Evolutionary conservation across 37 sponge, comb jelly and placozoan genomes (phyloP), one percentile per base, ranked within the genome.

Genomic region (Aplysina aerophoba): DNA sequence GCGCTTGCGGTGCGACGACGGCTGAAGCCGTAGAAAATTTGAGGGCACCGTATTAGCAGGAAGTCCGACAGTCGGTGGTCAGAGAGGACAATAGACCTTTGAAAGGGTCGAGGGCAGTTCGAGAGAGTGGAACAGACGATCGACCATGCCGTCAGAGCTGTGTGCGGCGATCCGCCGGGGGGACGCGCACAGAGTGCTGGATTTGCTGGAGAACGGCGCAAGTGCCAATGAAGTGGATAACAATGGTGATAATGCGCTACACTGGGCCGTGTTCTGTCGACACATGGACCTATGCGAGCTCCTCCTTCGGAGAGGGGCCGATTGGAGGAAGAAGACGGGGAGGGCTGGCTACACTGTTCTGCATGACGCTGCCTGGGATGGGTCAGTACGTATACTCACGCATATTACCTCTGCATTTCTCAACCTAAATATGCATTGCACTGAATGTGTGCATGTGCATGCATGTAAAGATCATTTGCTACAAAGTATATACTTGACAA

Each of bases 171-270:
- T 75, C 20, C 31, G 53, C 22, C 50, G 41, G 37, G 78, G 78
- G 1, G 25, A 75, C 14, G 16, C 13, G 50, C 54, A 75, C 3
- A 40, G 24, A 2, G 44, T 75, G 38, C 33, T 15, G 50, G 41
- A 33, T 40, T 22, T 84, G 28, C 39, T 84, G 0, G 71, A 31
- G 14, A 17, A 40, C 1, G 73, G 73, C 22, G 58, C 79, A 17
- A 56, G 41, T 35, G 86, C 82, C 31, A 85, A 85, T 59, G 86
- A 68, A 31, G n/a, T 41, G 63, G 86, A 85, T 36, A 79, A 68
- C n/a, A 54, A 78, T 16, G 72, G 68, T 17, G 72, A 85, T 38
- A 78, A 39, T 35, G 35, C 79, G 5, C 79, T 85, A 14, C 86
- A 85, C 33, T 75, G 68, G 78, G 78, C 86, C 15, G 86, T 81